Percentiles rank a stretch among this genome's conserved stretches.
These are phyloP conservation scores for Cettia cetti DNA, from an alignment of 2,113 vertebrate genomes.

Conservation along the genomic window DNA sequence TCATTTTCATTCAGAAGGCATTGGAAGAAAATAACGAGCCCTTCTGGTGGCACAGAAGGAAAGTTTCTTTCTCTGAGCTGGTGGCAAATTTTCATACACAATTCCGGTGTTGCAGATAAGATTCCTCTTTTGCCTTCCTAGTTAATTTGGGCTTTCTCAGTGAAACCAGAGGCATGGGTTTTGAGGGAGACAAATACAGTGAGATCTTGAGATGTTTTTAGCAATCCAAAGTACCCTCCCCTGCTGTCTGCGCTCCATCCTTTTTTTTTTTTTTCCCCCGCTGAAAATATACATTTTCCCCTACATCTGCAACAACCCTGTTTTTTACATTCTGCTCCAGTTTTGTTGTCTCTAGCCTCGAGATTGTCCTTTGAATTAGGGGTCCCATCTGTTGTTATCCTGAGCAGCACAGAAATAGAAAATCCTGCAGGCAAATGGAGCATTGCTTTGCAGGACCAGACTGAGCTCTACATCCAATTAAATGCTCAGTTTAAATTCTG, in stretches of 20 bases:
- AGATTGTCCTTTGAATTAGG: constrained; percentile 21
- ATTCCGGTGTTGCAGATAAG: neutral
- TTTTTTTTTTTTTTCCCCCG: neutral
- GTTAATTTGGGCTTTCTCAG: neutral
- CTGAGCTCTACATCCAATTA: neutral
- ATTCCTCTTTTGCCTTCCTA: neutral
- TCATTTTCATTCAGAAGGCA: neutral
- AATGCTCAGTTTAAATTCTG: constrained; percentile 14
- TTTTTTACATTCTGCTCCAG: neutral
- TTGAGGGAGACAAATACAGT: neutral
- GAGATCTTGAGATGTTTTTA: neutral
- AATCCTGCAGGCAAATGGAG: neutral
- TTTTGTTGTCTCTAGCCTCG: neutral
- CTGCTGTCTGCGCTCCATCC: neutral
- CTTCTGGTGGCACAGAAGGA: neutral
- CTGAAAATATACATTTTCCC: neutral
- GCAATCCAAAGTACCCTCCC: neutral
- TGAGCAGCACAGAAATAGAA: constrained; percentile 35
- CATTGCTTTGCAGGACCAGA: neutral
- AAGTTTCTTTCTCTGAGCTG: neutral
- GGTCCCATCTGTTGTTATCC: constrained; percentile 57
- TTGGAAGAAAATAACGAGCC: neutral
- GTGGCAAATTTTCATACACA: neutral
- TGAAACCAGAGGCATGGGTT: neutral
- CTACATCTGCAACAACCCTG: neutral